Conservation (phyloP, 2,888 invertebrate species). For the Stegophylla sp. region DNA sequence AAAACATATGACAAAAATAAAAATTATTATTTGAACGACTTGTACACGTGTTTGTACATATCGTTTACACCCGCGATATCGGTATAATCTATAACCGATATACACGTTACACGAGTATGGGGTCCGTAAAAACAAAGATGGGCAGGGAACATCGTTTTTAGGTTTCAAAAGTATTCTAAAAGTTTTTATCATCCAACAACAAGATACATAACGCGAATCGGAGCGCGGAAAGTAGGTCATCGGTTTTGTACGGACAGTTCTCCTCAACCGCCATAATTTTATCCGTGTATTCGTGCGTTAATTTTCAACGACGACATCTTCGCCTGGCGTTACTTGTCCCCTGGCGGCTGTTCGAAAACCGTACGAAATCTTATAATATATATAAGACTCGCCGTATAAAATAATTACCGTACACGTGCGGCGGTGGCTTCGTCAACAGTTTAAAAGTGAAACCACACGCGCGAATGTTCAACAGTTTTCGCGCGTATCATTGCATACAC, state of each 20-base stretch:
- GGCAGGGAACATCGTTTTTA: too few relatives aligned
- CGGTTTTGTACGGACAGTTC: too few relatives aligned
- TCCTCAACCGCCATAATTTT: too few relatives aligned
- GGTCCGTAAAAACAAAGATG: neutral
- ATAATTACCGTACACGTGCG: neutral
- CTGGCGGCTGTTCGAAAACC: neutral
- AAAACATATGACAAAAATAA: too few relatives aligned
- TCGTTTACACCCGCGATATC: neutral
- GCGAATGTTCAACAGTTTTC: slow-evolving; percentile 52
- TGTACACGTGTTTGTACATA: too few relatives aligned
- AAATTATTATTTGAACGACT: too few relatives aligned
- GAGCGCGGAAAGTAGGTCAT: too few relatives aligned
- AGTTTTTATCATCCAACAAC: too few relatives aligned
- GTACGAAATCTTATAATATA: slow-evolving; percentile 2
- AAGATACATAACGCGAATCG: too few relatives aligned
- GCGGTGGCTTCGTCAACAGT: slow-evolving; percentile 32
- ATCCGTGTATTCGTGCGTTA: too few relatives aligned
- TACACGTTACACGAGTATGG: neutral
- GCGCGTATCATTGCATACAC: neutral
- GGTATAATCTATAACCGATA: neutral
- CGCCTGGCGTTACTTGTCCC: neutral
- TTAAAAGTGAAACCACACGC: slow-evolving; percentile 34
- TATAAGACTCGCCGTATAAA: neutral
- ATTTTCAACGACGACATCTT: too few relatives aligned
- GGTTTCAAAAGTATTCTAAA: too few relatives aligned